Evolutionary conservation across 2,113 vertebrate species (phyloP), one percentile per base, ranked within the genome.

Genomic region (Myotis davidii): DNA sequence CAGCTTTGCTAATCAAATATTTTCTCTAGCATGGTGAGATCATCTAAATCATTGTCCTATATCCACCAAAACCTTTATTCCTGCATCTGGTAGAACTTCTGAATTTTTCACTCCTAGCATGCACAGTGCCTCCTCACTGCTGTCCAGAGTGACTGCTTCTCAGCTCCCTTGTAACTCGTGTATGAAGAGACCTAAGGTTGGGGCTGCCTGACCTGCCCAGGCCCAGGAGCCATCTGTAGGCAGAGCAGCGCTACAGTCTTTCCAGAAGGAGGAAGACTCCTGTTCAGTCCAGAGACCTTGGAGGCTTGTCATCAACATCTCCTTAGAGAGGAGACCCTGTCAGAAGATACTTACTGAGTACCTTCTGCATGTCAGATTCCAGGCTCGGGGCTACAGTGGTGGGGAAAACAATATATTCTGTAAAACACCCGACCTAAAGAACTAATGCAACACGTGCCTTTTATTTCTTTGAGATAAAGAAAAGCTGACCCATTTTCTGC

Each of bases 1-100:
- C 70, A 94, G 79, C 34, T 64, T 85, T 72, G 29, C 32, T 59
- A 89, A 50, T 95, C 45, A 86, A 94, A 61, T 93, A 82, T 94
- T 93, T 88, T 81, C 52, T 95, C 32, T 93, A 34, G 72, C 56
- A 3, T 39, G 54, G n/a, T 65, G 50, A 65, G 77, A 21, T 29
- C 54, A 56, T 65, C n/a, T 83, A 77, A 85, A 37, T 92, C 50
- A 86, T 39, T 78, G 48, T 77, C 86, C 83, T 56, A 20, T 48
- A 50, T n/a, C 56, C 54, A 90, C 21, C 20, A 74, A 74, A 89
- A 45, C 90, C 72, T 88, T 83, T 73, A n/a, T 59, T 92, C 21
- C 42, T 78, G 0, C 11, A 48, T 84, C 45, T 2, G 0, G 32
- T 18, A 78, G 81, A 85, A 73, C 21, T 56, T 85, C 0, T 18